phyloP scores from a whole-genome alignment of 2,888 invertebrate species.

The Drosophila atripex region DNA sequence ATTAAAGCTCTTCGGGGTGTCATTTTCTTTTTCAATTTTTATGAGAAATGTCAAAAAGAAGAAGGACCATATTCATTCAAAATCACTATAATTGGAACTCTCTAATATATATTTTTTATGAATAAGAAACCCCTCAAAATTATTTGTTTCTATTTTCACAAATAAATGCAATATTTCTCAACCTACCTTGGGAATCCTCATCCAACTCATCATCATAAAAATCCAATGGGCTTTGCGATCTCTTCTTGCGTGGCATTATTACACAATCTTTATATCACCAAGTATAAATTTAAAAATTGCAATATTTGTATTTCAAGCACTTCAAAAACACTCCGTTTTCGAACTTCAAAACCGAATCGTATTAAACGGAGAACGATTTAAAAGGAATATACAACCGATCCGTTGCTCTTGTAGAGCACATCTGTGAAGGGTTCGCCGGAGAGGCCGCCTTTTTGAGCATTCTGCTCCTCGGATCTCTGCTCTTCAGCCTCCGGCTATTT shows the following conservation, averaged over 20 bases:
- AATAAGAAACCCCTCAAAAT: background rate
- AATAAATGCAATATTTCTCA: background rate
- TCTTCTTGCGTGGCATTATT: constrained; percentile 79
- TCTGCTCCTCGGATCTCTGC: constrained; percentile 22
- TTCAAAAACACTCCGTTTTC: background rate
- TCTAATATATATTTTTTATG: too few relatives aligned
- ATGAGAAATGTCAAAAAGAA: too few relatives aligned
- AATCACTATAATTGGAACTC: too few relatives aligned
- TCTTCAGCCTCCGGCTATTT: constrained; percentile 78
- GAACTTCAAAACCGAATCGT: background rate
- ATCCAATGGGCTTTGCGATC: constrained; percentile 80
- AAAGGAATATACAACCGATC: constrained; percentile 85
- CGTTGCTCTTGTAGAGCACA: constrained; percentile 48
- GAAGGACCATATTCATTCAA: too few relatives aligned
- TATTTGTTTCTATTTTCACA: background rate
- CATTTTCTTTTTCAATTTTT: background rate
- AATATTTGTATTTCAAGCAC: background rate
- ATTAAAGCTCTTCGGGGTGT: background rate
- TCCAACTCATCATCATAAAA: constrained; percentile 83
- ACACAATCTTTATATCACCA: constrained; percentile 18
- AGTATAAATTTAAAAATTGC: constrained; percentile 5
- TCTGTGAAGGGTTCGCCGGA: constrained; percentile 46
- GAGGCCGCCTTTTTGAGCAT: constrained; percentile 70
- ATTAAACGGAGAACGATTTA: constrained; percentile 1
- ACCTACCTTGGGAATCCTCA: constrained; percentile 83